Evolutionary conservation across 2,888 invertebrate genomes (phyloP).

Genomic region (Pandemis cinnamomeana): DNA sequence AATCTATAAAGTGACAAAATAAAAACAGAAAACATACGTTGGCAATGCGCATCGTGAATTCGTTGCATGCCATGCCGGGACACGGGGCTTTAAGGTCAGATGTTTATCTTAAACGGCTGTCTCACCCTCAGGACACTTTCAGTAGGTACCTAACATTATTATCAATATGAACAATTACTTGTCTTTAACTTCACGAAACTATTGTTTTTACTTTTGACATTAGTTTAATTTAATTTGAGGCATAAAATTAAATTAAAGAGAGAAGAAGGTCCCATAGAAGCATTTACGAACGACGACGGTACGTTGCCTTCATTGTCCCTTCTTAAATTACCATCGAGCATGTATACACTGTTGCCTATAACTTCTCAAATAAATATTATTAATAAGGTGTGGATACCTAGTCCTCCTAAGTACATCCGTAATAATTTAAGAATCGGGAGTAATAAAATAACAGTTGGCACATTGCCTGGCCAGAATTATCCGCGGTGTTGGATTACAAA

Average conservation of each 20-base stretch:
- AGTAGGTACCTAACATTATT: constrained; percentile 71
- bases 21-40: constrained; percentile 63
- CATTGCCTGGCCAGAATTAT: constrained; percentile 70
- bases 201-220: no score
- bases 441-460: constrained; percentile 66
- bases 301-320: no score
- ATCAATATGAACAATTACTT: constrained; percentile 73
- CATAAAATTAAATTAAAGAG: no score
- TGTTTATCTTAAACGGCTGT: constrained; percentile 84
- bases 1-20: constrained; percentile 58
- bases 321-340: no score
- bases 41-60: constrained; percentile 79
- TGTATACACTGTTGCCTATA: neutral
- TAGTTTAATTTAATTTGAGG: no score
- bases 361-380: neutral
- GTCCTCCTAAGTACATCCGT: neutral
- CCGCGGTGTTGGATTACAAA: constrained; percentile 70
- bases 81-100: constrained; percentile 75
- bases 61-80: constrained; percentile 73
- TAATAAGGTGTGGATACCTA: neutral
- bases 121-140: constrained; percentile 82
- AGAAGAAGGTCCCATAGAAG: no score
- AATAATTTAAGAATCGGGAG: constrained; percentile 34
- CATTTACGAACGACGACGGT: neutral
- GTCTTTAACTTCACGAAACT: neutral